A percentile compares a stretch with the other conserved stretches of the same genome.
Conservation (phyloP, 2,797 vertebrate species). For the Pterois miles region DNA sequence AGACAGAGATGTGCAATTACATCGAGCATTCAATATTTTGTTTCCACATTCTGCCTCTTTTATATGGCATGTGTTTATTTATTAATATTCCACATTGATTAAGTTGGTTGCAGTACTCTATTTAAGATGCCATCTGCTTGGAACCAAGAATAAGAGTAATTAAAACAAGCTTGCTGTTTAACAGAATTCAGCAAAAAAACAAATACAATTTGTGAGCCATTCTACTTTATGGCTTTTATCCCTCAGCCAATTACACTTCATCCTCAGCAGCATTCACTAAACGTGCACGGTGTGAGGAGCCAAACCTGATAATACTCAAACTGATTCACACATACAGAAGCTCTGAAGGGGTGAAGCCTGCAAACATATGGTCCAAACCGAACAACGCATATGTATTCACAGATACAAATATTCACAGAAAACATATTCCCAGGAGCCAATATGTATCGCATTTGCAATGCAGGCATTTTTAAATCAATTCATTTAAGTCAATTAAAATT, state of each 20-base stretch:
- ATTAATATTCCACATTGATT: conserved; percentile 69
- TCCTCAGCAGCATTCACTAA: conserved; percentile 43
- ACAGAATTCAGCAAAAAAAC: conserved; percentile 65
- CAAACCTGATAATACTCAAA: conserved; percentile 41
- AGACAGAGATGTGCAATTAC: conserved; percentile 51
- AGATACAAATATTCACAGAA: conserved; percentile 5
- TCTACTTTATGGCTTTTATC: conserved; percentile 67
- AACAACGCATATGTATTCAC: background rate
- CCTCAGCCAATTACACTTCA: conserved; percentile 67
- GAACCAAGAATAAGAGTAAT: conserved; percentile 75
- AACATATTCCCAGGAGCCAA: background rate
- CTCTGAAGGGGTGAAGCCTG: background rate
- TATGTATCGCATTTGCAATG: too few relatives aligned
- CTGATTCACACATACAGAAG: conserved; percentile 39
- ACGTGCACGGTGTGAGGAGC: conserved; percentile 44
- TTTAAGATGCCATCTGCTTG: conserved; percentile 79
- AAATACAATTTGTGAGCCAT: conserved; percentile 70
- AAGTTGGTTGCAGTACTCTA: conserved; percentile 58
- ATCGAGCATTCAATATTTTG: conserved; percentile 37
- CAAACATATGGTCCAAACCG: conserved; percentile 31
- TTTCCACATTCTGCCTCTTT: conserved; percentile 47
- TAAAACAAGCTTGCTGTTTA: conserved; percentile 79
- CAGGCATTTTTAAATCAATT: background rate
- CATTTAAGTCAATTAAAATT: background rate
- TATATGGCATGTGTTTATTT: conserved; percentile 55